Conservation (phyloP, 2,113 vertebrate species). For the Sylvilagus bachmani region DNA sequence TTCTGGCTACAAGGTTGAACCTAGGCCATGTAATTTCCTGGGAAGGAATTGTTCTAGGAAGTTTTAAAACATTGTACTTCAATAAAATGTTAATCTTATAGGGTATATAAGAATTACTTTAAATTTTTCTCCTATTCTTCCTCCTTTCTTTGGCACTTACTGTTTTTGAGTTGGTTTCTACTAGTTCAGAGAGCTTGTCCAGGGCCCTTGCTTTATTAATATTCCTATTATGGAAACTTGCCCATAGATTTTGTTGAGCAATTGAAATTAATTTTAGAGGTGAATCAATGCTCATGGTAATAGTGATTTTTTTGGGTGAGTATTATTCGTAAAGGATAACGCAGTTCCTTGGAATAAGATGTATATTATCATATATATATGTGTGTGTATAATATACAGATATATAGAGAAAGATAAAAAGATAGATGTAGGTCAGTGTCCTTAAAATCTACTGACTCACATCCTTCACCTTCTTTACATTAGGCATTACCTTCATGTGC, state of each 20-base stretch:
- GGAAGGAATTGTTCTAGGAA: not conserved
- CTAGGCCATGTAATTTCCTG: not conserved
- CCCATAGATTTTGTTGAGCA: not conserved
- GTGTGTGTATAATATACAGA: too few species aligned
- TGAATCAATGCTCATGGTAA: not conserved
- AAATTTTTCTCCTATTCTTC: not conserved
- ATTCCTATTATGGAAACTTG: too few species aligned
- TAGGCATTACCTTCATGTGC: not conserved
- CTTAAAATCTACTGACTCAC: not conserved
- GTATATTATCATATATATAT: too few species aligned
- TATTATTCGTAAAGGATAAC: not conserved
- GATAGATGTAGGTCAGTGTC: not conserved
- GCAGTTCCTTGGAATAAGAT: not conserved
- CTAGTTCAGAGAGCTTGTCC: not conserved
- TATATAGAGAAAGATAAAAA: too few species aligned
- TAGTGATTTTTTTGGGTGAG: not conserved
- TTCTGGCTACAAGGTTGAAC: not conserved
- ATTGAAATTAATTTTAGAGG: not conserved
- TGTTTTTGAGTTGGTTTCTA: not conserved
- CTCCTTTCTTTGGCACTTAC: not conserved
- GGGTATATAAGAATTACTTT: not conserved
- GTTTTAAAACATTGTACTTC: not conserved
- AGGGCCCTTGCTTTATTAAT: not conserved
- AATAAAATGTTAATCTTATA: not conserved
- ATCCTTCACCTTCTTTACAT: not conserved